These are phyloP conservation scores for Notarius lentiginosus DNA, from an alignment of 2,113 vertebrate species.

Conservation along the genomic window DNA sequence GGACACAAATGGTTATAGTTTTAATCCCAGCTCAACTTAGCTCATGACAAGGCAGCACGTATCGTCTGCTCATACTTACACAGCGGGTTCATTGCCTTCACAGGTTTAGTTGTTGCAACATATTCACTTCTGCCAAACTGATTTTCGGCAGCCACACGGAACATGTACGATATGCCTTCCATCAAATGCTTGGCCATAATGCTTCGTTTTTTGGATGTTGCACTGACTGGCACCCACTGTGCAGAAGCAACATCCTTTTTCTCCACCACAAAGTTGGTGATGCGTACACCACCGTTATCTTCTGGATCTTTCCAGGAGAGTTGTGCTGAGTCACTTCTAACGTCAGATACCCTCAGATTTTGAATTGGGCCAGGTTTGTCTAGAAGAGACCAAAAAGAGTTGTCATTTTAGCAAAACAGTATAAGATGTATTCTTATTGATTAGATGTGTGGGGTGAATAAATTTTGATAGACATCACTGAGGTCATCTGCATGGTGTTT, in stretches of 20 bases:
- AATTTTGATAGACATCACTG: background rate
- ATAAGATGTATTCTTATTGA: background rate
- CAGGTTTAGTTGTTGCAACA: constrained; percentile 83
- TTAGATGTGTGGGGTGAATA: background rate
- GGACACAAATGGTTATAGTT: constrained; percentile 34
- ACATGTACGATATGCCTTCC: constrained; percentile 89
- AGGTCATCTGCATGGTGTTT: background rate
- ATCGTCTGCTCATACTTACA: constrained; percentile 77
- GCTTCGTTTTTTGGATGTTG: constrained; percentile 95
- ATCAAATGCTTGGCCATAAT: constrained; percentile 87
- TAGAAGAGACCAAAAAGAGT: constrained; percentile 59
- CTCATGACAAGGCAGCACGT: background rate
- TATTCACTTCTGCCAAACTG: constrained; percentile 91
- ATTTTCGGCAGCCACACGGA: constrained; percentile 97
- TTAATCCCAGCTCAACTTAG: background rate
- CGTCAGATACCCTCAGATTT: constrained; percentile 87
- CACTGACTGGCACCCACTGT: constrained; percentile 90
- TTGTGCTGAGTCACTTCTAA: constrained; percentile 93
- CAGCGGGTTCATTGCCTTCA: constrained; percentile 93
- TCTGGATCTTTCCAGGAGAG: constrained; percentile 97
- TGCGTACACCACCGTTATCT: constrained; percentile 88
- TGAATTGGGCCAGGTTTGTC: constrained; percentile 96
- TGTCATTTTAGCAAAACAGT: background rate
- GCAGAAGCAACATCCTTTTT: constrained; percentile 88
- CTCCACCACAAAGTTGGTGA: constrained; percentile 96